phyloP scores from a whole-genome alignment of 2,888 invertebrate species.

The Drosophila stalkeri region DNA sequence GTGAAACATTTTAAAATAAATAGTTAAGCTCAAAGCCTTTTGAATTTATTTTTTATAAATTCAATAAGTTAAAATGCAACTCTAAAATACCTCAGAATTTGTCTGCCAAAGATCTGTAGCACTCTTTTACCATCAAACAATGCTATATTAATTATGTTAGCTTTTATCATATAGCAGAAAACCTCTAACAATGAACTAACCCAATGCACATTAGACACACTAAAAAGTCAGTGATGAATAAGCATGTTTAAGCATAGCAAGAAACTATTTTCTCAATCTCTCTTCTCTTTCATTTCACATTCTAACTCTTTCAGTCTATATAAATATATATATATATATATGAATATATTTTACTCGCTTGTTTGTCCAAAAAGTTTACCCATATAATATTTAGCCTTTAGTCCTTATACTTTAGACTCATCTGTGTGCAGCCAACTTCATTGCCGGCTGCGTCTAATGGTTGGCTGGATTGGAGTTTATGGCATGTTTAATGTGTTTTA shows the following conservation, averaged over 20 bases:
- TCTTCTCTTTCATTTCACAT: neutral
- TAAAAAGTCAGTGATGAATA: neutral
- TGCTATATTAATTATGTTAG: too few relatives aligned
- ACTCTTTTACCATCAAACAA: too few relatives aligned
- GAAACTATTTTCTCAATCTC: neutral
- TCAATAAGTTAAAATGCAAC: too few relatives aligned
- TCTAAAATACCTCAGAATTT: too few relatives aligned
- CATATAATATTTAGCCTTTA: neutral
- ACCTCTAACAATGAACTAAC: neutral
- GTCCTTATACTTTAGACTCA: neutral
- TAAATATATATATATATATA: neutral
- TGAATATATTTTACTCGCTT: too few relatives aligned
- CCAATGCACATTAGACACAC: neutral
- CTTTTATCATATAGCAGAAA: neutral
- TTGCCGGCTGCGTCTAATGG: constrained; percentile 36
- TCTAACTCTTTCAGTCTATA: neutral
- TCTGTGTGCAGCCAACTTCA: constrained; percentile 10
- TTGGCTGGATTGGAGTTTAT: constrained; percentile 33
- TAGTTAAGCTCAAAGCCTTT: too few relatives aligned
- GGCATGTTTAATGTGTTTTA: constrained; percentile 55
- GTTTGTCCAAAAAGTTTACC: neutral
- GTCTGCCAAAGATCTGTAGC: too few relatives aligned
- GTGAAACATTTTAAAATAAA: too few relatives aligned
- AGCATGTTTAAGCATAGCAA: neutral
- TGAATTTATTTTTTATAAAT: too few relatives aligned